Conservation (phyloP, 1,140 invertebrate species). For the Drosophila dunni region DNA sequence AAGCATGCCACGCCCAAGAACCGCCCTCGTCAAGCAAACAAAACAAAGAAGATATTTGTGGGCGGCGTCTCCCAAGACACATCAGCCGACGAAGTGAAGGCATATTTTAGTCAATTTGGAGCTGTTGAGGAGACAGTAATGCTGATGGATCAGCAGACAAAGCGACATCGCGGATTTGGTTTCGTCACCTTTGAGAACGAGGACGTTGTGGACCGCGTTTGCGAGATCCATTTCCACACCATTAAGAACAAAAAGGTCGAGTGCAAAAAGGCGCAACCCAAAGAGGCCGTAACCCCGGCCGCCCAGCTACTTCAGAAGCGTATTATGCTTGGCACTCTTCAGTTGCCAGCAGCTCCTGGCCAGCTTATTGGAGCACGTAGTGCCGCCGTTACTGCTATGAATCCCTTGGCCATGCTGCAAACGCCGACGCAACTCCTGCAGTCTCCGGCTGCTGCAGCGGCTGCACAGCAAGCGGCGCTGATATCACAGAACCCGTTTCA, state of each 20-base stretch:
- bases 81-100: slow-evolving; percentile 95
- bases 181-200: slow-evolving; percentile 97
- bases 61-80: slow-evolving; percentile 96
- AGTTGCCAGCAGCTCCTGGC: slow-evolving; percentile 85
- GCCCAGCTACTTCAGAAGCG: slow-evolving; percentile 90
- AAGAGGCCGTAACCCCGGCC: slow-evolving; percentile 92
- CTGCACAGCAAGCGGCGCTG: slow-evolving; percentile 85
- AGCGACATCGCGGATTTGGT: slow-evolving; percentile 94
- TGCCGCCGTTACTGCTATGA: slow-evolving; percentile 86
- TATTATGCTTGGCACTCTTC: slow-evolving; percentile 88
- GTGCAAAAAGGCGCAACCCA: slow-evolving; percentile 96
- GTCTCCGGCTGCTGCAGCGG: slow-evolving; percentile 85
- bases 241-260: slow-evolving; percentile 97
- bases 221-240: slow-evolving; percentile 96
- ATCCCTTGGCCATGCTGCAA: slow-evolving; percentile 87
- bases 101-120: slow-evolving; percentile 96
- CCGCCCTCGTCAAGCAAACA: slow-evolving; percentile 92
- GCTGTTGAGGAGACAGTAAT: slow-evolving; percentile 96
- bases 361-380: slow-evolving; percentile 85
- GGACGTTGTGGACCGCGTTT: slow-evolving; percentile 95
- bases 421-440: slow-evolving; percentile 85
- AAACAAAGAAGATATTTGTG: slow-evolving; percentile 96
- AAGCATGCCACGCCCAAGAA: slow-evolving; percentile 97
- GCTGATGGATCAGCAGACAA: slow-evolving; percentile 97
- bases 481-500: slow-evolving; percentile 84